A percentile compares a stretch with the other conserved stretches of the same genome.
Evolutionary conservation across 1,140 invertebrate genomes (phyloP).

Genomic region (Apis florea): DNA sequence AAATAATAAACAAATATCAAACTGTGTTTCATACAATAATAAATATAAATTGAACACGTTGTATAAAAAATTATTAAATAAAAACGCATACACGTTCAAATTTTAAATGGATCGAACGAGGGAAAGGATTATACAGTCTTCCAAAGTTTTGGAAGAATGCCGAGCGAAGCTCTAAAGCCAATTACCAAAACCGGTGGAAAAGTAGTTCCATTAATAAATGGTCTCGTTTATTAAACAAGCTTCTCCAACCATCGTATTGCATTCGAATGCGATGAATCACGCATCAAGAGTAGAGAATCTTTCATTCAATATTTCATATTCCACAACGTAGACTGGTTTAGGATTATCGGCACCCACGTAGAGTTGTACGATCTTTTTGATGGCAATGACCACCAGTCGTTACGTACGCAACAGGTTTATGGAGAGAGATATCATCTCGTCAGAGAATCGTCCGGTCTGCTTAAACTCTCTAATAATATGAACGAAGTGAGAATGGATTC

Average conservation of each 20-base stretch:
- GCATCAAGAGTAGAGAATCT: conserved; percentile 10
- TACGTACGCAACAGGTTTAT: conserved; percentile 77
- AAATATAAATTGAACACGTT: no score
- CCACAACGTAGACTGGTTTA: conserved; percentile 14
- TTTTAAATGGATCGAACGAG: no score
- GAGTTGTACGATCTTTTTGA: not conserved
- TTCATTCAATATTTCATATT: conserved; percentile 12
- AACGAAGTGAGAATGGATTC: conserved; percentile 69
- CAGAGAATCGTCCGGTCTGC: conserved; percentile 50
- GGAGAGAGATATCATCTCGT: conserved; percentile 56
- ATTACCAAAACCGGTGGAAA: not conserved
- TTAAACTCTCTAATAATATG: conserved; percentile 42
- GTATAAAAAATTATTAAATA: no score
- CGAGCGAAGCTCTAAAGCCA: not conserved
- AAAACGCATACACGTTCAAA: no score
- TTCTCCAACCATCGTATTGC: not conserved
- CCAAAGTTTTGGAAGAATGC: not conserved
- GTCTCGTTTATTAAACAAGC: conserved; percentile 2
- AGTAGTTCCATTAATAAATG: conserved; percentile 3
- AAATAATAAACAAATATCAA: no score
- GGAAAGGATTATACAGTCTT: not conserved
- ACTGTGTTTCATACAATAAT: no score
- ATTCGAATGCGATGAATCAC: conserved; percentile 11
- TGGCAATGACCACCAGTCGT: conserved; percentile 30
- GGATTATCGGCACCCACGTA: not conserved